These are phyloP conservation scores for Myopa testacea DNA, from an alignment of 2,888 invertebrate species.

Conservation along the genomic window DNA sequence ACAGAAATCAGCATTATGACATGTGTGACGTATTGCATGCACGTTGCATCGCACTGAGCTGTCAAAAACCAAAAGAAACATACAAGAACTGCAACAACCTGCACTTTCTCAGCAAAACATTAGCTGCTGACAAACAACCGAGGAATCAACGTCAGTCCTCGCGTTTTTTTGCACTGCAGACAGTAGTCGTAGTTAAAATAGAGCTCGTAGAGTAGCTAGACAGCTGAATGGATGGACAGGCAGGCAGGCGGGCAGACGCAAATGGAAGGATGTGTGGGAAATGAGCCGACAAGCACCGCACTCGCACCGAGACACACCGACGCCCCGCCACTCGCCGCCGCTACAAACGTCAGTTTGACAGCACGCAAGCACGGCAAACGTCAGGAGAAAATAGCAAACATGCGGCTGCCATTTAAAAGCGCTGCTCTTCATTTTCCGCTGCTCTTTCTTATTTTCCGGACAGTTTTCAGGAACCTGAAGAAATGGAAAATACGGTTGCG, in stretches of 20 bases:
- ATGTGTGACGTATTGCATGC: neutral
- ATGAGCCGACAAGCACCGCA: neutral
- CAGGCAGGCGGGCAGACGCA: neutral
- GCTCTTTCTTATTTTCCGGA: conserved; percentile 26
- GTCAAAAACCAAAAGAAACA: neutral
- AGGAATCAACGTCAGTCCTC: neutral
- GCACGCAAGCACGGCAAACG: conserved; percentile 15
- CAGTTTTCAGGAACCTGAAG: no score
- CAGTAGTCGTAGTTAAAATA: neutral
- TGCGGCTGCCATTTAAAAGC: conserved; percentile 29
- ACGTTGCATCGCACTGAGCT: neutral
- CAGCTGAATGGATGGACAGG: neutral
- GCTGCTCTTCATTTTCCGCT: conserved; percentile 25
- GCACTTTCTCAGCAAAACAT: conserved; percentile 4
- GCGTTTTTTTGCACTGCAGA: neutral
- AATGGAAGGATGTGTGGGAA: neutral
- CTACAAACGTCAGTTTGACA: conserved; percentile 32
- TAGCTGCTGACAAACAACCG: neutral
- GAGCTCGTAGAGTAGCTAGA: neutral
- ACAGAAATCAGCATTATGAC: neutral
- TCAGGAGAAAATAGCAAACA: conserved; percentile 22
- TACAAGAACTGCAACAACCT: neutral
- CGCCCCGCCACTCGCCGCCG: neutral
- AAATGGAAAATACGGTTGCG: no score
- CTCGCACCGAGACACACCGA: neutral